phyloP scores from a whole-genome alignment of 2,113 vertebrate genomes.

The Nesogale talazaci region DNA sequence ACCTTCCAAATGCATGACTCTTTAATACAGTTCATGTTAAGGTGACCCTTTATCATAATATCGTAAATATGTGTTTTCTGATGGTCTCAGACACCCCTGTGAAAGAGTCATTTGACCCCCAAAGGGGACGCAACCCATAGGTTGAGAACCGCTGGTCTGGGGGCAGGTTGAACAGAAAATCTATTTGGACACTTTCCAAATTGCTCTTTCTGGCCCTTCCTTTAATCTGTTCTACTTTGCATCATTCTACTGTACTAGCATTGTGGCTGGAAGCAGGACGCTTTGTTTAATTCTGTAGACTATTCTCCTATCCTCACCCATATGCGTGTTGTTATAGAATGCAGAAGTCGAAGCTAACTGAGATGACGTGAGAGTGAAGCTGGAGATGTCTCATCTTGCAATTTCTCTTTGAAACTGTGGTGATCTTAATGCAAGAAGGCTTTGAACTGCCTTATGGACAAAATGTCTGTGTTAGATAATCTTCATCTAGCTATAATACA shows the following conservation, averaged over 20 bases:
- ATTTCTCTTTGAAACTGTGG: neutral
- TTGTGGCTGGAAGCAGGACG: neutral
- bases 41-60: too few species aligned
- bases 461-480: neutral
- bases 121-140: too few species aligned
- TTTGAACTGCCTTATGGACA: neutral
- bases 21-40: too few species aligned
- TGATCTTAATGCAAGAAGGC: neutral
- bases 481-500: neutral
- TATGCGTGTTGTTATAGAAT: neutral
- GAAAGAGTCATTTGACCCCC: too few species aligned
- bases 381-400: neutral
- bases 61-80: too few species aligned
- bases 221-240: neutral
- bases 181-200: neutral
- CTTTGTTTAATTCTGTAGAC: neutral
- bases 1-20: too few species aligned
- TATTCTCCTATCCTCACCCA: neutral
- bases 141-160: neutral
- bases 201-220: neutral
- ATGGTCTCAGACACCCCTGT: too few species aligned
- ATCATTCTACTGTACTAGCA: neutral
- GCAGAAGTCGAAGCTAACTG: neutral
- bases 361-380: neutral
- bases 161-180: neutral